Conservation (phyloP, 2,113 vertebrate genomes). For the Tupaia tana region DNA sequence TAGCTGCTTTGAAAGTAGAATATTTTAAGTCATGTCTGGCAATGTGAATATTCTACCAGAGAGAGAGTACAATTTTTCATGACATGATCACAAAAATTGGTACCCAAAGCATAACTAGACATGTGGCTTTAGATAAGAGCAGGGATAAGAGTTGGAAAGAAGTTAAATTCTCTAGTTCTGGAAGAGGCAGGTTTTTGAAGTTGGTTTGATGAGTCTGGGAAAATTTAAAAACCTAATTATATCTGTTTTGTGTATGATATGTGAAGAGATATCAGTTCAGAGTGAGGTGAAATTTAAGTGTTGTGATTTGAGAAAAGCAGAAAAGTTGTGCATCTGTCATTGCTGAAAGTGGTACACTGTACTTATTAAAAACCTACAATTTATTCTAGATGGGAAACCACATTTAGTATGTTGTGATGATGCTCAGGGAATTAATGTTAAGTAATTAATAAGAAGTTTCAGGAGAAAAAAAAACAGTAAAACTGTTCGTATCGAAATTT, state of each 20-base stretch:
- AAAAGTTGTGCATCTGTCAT: not conserved
- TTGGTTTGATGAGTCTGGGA: not conserved
- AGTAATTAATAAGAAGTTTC: too few species aligned
- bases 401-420: too few species aligned
- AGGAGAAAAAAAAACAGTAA: too few species aligned
- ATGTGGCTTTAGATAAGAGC: not conserved
- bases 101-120: not conserved
- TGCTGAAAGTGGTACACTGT: not conserved
- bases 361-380: not conserved
- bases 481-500: too few species aligned
- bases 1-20: not conserved
- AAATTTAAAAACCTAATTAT: not conserved
- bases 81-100: not conserved
- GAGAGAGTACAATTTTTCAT: not conserved
- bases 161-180: accelerated
- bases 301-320: not conserved
- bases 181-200: not conserved
- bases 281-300: not conserved
- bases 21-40: not conserved
- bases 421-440: too few species aligned
- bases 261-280: not conserved
- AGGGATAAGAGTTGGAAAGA: not conserved
- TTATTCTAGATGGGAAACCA: too few species aligned
- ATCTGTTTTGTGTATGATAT: conserved; percentile 21
- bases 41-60: not conserved